Percentiles rank a stretch among this genome's conserved stretches.
Conservation (phyloP, 2,888 invertebrate species). For the Odontomyia ornata region DNA sequence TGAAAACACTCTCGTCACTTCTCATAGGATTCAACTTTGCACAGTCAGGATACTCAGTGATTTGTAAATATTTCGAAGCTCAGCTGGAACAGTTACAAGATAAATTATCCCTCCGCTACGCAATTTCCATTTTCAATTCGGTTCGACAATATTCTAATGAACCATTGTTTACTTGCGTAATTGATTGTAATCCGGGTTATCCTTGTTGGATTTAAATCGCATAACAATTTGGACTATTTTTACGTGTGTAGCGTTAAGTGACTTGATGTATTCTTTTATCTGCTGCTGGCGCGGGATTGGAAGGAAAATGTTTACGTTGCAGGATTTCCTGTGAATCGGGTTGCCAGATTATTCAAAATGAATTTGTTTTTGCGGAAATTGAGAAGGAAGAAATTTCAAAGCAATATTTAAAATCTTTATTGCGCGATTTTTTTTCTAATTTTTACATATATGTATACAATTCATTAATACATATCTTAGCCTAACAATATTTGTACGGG, state of each 20-base stretch:
- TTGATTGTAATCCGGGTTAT: constrained; percentile 64
- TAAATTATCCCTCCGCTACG: not conserved
- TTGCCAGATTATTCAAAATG: no score
- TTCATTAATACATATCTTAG: no score
- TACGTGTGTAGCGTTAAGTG: not conserved
- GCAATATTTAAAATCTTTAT: no score
- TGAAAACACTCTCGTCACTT: no score
- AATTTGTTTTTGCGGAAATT: no score
- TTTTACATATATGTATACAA: no score
- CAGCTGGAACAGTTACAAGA: not conserved
- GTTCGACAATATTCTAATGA: constrained; percentile 53
- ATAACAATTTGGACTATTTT: not conserved
- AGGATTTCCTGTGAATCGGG: no score
- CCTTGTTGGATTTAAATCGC: constrained; percentile 24
- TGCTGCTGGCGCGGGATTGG: not conserved
- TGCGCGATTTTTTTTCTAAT: no score
- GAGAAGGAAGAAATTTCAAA: no score
- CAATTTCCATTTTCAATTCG: constrained; percentile 32
- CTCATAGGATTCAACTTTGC: not conserved
- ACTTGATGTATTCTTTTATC: not conserved
- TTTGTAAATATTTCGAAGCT: not conserved
- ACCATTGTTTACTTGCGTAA: constrained; percentile 57
- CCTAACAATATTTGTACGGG: no score
- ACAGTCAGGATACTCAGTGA: constrained; percentile 10
- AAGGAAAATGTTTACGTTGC: no score